Evolutionary conservation across 2,888 invertebrate species (phyloP).

Genomic region (Lydus trimaculatus): DNA sequence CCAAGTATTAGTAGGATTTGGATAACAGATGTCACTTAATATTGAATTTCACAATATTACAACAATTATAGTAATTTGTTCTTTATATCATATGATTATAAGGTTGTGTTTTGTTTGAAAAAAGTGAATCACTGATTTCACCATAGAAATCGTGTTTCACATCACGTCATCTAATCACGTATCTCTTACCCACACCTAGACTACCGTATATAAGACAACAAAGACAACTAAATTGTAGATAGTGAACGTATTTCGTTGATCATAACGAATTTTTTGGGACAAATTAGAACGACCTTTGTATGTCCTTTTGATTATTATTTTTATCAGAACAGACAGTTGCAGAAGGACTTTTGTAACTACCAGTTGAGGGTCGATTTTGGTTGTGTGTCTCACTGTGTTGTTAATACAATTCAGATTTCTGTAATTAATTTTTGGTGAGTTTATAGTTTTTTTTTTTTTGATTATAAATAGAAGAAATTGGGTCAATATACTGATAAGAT

Average conservation of each 20-base stretch:
- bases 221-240: neutral
- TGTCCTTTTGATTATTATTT: neutral
- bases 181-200: neutral
- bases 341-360: too few species aligned
- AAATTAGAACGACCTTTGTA: neutral
- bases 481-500: too few species aligned
- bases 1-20: neutral
- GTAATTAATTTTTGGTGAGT: neutral
- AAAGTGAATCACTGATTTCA: too few species aligned
- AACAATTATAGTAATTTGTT: slow-evolving; percentile 9
- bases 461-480: too few species aligned
- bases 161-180: slow-evolving; percentile 14
- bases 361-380: too few species aligned
- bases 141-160: neutral
- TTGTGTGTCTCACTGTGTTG: too few species aligned
- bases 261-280: too few species aligned
- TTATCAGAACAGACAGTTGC: neutral
- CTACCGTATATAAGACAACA: neutral
- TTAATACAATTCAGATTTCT: too few species aligned
- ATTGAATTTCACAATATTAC: slow-evolving; percentile 17
- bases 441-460: too few species aligned
- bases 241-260: neutral
- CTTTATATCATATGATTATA: slow-evolving; percentile 8
- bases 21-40: neutral
- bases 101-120: neutral